Conservation (phyloP, 2,113 vertebrate species). For the Hippocampus barbouri region DNA sequence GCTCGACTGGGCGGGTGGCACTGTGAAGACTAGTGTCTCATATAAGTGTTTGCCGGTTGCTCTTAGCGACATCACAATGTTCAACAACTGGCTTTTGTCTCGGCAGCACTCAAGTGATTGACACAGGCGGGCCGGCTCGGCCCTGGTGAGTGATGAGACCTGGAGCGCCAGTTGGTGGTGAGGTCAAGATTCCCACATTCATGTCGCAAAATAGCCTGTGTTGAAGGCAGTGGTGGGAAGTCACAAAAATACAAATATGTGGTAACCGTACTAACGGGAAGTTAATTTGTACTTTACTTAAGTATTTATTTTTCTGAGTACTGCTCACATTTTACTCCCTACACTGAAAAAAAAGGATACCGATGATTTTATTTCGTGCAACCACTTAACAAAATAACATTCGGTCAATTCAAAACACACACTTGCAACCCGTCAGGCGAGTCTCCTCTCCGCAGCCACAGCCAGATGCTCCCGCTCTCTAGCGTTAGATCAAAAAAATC, state of each 20-base stretch:
- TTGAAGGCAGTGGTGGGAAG: not conserved
- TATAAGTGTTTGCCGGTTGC: constrained; percentile 4
- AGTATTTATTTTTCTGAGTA: too few species aligned
- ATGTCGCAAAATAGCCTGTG: not conserved
- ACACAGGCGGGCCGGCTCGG: not conserved
- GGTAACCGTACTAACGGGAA: not conserved
- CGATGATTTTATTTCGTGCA: too few species aligned
- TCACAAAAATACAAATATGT: not conserved
- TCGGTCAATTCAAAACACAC: too few species aligned
- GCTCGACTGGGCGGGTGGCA: not conserved
- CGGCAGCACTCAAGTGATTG: not conserved
- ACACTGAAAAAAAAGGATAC: not conserved
- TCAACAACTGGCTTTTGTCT: not conserved
- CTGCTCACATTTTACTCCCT: not conserved
- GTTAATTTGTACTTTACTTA: not conserved
- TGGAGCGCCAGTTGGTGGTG: not conserved
- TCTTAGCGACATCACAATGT: not conserved
- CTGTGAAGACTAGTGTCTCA: not conserved
- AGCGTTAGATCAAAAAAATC: too few species aligned
- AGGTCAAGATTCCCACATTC: not conserved
- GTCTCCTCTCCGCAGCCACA: too few species aligned
- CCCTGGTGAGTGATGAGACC: constrained; percentile 1
- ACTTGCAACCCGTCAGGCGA: too few species aligned
- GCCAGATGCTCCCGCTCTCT: too few species aligned
- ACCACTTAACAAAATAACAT: too few species aligned